A percentile compares a stretch with the other conserved stretches of the same genome.
Evolutionary conservation across 2,797 vertebrate species (phyloP).

Genomic region (Pangasius krempfi): DNA sequence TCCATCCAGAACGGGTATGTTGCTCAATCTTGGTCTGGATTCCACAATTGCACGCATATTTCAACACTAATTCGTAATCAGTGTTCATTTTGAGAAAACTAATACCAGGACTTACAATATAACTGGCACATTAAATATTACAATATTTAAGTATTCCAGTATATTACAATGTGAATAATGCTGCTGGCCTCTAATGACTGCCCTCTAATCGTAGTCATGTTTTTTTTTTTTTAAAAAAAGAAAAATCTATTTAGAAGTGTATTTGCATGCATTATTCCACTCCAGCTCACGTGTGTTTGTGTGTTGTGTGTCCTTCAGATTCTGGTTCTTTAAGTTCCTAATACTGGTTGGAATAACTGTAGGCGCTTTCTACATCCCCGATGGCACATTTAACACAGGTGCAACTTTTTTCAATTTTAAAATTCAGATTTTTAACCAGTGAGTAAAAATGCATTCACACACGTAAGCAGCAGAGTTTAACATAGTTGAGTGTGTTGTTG

Average conservation of each 20-base stretch:
- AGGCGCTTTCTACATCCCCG: conserved; percentile 92
- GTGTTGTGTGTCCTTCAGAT: conserved; percentile 69
- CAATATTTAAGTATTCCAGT: not conserved
- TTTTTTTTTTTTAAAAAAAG: not conserved
- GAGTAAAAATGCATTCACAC: not conserved
- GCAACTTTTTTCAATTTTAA: conserved; percentile 15
- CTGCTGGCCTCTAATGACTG: conserved; percentile 21
- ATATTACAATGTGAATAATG: not conserved
- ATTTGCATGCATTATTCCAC: not conserved
- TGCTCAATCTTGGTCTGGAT: not conserved
- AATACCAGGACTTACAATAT: not conserved
- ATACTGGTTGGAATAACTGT: conserved; percentile 85
- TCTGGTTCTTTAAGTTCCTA: conserved; percentile 96
- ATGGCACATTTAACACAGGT: conserved; percentile 84
- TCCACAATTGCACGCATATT: not conserved
- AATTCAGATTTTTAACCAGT: not conserved
- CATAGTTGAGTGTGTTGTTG: not conserved
- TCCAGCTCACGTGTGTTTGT: not conserved
- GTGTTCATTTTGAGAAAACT: not conserved
- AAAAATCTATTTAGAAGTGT: not conserved
- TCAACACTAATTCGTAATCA: not conserved
- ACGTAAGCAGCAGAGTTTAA: not conserved
- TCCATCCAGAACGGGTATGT: conserved; percentile 86
- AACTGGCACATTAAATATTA: too few relatives aligned
- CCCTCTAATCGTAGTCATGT: conserved; percentile 52